Conservation (phyloP, 37 sponge, comb jelly and placozoan species). For the Oopsacas minuta region DNA sequence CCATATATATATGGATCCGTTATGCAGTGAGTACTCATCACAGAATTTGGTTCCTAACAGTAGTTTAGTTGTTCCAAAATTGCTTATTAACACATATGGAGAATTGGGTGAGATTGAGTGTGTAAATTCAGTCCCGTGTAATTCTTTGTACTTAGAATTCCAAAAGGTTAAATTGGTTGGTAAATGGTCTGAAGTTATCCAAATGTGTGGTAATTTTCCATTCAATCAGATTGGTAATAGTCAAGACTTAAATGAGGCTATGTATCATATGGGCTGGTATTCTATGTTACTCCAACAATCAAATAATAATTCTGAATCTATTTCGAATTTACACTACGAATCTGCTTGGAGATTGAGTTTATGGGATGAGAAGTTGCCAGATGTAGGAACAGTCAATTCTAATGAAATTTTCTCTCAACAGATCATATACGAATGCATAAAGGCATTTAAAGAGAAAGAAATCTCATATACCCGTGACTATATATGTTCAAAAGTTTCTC, state of each 20-base stretch:
- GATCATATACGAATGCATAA: background rate
- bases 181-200: background rate
- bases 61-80: background rate
- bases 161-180: background rate
- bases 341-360: background rate
- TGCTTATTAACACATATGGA: background rate
- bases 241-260: background rate
- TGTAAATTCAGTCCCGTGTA: background rate
- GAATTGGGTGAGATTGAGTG: background rate
- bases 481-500: background rate
- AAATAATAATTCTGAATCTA: background rate
- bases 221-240: background rate
- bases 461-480: background rate
- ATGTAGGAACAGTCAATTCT: background rate
- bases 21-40: background rate
- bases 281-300: background rate
- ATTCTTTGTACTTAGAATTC: background rate
- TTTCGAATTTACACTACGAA: background rate
- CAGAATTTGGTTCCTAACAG: background rate
- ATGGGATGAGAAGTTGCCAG: constrained; percentile 6
- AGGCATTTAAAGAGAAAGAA: constrained; percentile 9
- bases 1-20: background rate
- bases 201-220: background rate
- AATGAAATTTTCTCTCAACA: background rate
- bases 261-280: background rate